Base-by-base conservation (phyloP, 2,888 invertebrate genomes). In the Polydesmus complanatus region DNA sequence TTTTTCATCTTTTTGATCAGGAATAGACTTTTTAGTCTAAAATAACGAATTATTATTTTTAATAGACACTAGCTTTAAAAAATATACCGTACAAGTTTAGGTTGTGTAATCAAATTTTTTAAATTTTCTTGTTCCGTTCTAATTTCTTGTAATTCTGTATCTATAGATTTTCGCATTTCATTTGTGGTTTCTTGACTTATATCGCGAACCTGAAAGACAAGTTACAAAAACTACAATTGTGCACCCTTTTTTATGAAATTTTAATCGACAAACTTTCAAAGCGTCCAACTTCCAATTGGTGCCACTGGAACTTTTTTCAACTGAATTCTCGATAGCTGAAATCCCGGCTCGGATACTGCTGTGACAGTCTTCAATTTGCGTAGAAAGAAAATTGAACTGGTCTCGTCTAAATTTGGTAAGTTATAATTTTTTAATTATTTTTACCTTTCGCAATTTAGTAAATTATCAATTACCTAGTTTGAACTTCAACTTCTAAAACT, bases 281-380 rank as follows among this genome's bases (percentile, higher is more conserved):
- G 53, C 60, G 23, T 59, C 60, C n/a, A 54, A 51, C 21, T 59
- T 59, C 60, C 60, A 54, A 22, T 18, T 27, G 2, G 25, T 21
- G 19, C 22, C 18, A 37, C 22, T 27, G 21, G 26, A 27, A 49
- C 62, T 63, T n/a, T 61, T 61, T 58, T n/a, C n/a, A n/a, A n/a
- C n/a, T n/a, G n/a, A n/a, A n/a, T 65, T 64, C 14, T 58, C 50
- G 8, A 58, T 23, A 51, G 58, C 2, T 11, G 51, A n/a, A 37
- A 58, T 21, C 8, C 65, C 66, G 11, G 61, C 60, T 1, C 63
- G 57, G 47, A 67, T 27, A 47, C 66, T 66, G 25, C 56, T 61
- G 2, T 65, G 64, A 27, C 67, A 54, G 22, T 59, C 59, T 18
- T 59, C 19, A 11, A 59, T 22, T 19, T 59, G 25, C 18, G 55